phyloP scores from a whole-genome alignment of 2,888 invertebrate species.

The Palloptera scutellata region DNA sequence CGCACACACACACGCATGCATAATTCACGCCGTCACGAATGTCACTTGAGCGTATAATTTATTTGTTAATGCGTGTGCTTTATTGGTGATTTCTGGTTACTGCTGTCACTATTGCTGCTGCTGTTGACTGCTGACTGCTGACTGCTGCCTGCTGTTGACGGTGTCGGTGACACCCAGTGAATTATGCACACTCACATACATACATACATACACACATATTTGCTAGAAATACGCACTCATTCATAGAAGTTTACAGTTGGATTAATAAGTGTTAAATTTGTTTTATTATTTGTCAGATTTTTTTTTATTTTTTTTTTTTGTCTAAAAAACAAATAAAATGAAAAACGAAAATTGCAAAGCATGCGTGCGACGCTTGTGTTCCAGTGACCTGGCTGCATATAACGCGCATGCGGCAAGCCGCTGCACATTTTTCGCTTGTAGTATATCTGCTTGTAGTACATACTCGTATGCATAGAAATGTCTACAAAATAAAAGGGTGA shows the following conservation, averaged over 20 bases:
- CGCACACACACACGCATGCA: conserved; percentile 6
- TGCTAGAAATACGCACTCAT: too few relatives aligned
- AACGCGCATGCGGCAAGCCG: background rate
- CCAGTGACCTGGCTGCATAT: conserved; percentile 53
- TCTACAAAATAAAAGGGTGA: too few relatives aligned
- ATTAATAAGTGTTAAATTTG: background rate
- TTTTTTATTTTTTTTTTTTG: background rate
- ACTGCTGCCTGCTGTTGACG: too few relatives aligned
- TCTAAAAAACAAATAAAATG: background rate
- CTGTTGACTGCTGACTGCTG: too few relatives aligned
- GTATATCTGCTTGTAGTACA: too few relatives aligned
- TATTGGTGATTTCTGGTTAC: too few relatives aligned
- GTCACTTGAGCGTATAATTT: background rate
- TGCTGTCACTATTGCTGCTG: too few relatives aligned
- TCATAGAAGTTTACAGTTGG: background rate
- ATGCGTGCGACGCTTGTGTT: conserved; percentile 55
- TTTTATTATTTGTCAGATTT: conserved; percentile 2
- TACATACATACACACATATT: conserved; percentile 5
- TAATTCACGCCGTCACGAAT: background rate
- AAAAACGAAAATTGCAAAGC: conserved; percentile 31
- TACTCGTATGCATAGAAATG: too few relatives aligned
- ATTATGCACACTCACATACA: background rate
- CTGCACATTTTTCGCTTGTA: background rate
- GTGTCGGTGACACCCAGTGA: too few relatives aligned
- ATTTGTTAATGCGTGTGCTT: too few relatives aligned